Percentiles rank a stretch among this genome's conserved stretches.
These are phyloP conservation scores for Mormyrus proboscirostris DNA, from an alignment of 2,797 vertebrate genomes.

Conservation along the genomic window DNA sequence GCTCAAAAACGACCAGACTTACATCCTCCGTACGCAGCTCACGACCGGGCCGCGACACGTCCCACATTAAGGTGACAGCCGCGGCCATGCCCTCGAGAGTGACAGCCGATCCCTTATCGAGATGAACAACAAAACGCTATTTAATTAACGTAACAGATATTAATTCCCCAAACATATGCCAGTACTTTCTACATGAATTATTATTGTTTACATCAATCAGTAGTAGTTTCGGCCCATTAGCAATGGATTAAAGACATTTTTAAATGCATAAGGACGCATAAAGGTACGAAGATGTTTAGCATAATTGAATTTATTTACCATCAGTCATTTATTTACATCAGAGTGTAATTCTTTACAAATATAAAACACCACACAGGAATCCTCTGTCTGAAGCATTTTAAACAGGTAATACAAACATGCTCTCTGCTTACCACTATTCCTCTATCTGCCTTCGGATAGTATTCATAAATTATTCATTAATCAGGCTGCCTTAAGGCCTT, in stretches of 20 bases:
- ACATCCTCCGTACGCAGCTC: too few species aligned
- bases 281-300: neutral
- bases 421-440: neutral
- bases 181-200: constrained; percentile 11
- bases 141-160: constrained; percentile 6
- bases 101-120: neutral
- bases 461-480: constrained; percentile 9
- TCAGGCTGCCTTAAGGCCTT: neutral
- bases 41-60: neutral
- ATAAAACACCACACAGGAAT: neutral
- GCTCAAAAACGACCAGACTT: neutral
- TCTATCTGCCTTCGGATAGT: neutral
- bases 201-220: constrained; percentile 13
- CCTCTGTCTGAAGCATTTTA: neutral
- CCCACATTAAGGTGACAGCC: neutral
- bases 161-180: constrained; percentile 6
- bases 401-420: constrained; percentile 9
- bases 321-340: neutral
- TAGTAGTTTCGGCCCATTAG: neutral
- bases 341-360: constrained; percentile 1
- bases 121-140: neutral
- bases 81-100: neutral
- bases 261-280: neutral
- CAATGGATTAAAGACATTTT: constrained; percentile 5
- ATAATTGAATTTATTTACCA: neutral